Conservation (phyloP, 2,797 vertebrate species). For the Phylloscopus collybita region DNA sequence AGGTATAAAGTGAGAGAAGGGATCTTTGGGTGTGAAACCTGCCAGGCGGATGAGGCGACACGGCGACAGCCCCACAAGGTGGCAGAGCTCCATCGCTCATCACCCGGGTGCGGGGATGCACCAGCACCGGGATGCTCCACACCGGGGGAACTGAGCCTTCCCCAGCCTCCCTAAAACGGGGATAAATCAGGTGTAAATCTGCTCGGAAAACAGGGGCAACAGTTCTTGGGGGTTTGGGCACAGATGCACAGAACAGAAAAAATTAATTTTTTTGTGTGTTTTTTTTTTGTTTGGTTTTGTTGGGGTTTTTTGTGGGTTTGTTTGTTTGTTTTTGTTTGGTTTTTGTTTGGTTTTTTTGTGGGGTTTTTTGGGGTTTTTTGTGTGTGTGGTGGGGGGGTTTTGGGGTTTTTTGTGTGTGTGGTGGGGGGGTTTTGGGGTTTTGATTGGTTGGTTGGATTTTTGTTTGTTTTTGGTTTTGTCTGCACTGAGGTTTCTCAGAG, state of each 20-base stretch:
- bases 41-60: not conserved
- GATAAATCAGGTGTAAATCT: fast-evolving
- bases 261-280: fast-evolving
- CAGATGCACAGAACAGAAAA: not conserved
- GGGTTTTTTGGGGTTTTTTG: too few relatives aligned
- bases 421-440: too few relatives aligned
- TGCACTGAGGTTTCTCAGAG: not conserved
- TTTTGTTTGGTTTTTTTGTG: too few relatives aligned
- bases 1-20: not conserved
- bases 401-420: too few relatives aligned
- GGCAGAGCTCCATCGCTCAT: constrained; percentile 39
- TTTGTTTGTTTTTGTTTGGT: too few relatives aligned
- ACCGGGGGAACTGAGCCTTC: fast-evolving
- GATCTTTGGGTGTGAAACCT: not conserved
- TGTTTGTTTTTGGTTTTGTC: too few relatives aligned
- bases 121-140: not conserved
- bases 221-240: fast-evolving
- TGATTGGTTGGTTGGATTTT: too few relatives aligned
- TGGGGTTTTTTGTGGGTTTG: too few relatives aligned
- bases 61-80: constrained; percentile 35
- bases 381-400: too few relatives aligned
- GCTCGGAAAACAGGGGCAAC: not conserved
- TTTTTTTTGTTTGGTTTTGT: too few relatives aligned
- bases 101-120: fast-evolving
- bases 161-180: fast-evolving